A percentile compares a stretch with the other conserved stretches of the same genome.
phyloP scores from a whole-genome alignment of 1,140 invertebrate species.

The Wasmannia auropunctata region DNA sequence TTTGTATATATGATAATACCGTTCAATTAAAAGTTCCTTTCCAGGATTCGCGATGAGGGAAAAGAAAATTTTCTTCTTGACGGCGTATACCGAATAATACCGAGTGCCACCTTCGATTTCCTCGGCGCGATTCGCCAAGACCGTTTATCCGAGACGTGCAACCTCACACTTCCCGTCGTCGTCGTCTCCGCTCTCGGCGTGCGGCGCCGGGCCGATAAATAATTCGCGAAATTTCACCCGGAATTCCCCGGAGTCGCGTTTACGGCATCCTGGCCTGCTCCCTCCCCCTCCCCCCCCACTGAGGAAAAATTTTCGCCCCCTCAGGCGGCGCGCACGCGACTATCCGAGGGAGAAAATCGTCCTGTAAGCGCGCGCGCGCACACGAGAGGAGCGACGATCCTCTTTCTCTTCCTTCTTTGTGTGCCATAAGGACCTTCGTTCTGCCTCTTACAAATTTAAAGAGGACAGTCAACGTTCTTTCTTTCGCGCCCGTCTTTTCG shows the following conservation, averaged over 20 bases:
- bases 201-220: constrained; percentile 35
- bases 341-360: constrained; percentile 35
- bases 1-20: constrained; percentile 16
- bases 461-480: constrained; percentile 59
- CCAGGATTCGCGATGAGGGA: neutral
- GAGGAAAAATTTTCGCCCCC: constrained; percentile 57
- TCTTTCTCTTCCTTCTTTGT: too few relatives aligned
- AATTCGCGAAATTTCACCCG: constrained; percentile 41
- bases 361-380: neutral
- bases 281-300: too few relatives aligned
- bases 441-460: constrained; percentile 47
- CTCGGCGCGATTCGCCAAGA: constrained; percentile 36
- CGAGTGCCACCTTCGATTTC: constrained; percentile 25
- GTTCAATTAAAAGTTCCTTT: constrained; percentile 44
- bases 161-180: constrained; percentile 1
- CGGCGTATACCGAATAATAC: constrained; percentile 9
- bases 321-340: constrained; percentile 20
- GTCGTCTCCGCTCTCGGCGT: neutral
- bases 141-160: constrained; percentile 33
- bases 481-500: constrained; percentile 40
- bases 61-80: neutral
- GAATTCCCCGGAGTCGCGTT: constrained; percentile 32
- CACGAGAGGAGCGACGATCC: constrained; percentile 19
- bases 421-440: constrained; percentile 15
- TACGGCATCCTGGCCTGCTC: constrained; percentile 44